Percentiles rank a stretch among this genome's conserved stretches.
Evolutionary conservation across 2,113 vertebrate species (phyloP).

Genomic region (Antigone vipio): DNA sequence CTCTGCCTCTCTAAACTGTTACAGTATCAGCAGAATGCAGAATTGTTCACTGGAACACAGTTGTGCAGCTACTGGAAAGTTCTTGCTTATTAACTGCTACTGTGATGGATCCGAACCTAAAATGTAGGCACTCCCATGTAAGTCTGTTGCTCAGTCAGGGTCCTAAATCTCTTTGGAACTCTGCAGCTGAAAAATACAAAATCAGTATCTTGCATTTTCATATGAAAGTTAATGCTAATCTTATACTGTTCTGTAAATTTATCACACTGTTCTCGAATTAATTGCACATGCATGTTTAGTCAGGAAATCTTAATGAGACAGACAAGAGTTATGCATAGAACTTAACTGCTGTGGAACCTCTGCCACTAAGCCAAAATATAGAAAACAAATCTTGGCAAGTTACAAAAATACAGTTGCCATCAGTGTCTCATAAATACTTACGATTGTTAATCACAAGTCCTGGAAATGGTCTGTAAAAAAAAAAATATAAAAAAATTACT

Average conservation of each 20-base stretch:
- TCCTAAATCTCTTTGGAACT: background rate
- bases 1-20: background rate
- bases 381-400: background rate
- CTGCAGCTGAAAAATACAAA: background rate
- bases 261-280: background rate
- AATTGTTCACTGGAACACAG: background rate
- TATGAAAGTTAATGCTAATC: background rate
- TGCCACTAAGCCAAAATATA: background rate
- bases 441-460: constrained; percentile 69
- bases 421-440: constrained; percentile 53
- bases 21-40: background rate
- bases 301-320: background rate
- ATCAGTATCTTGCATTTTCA: background rate
- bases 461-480: constrained; percentile 61
- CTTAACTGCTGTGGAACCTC: background rate
- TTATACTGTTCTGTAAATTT: background rate
- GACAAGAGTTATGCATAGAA: background rate
- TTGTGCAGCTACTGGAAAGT: background rate
- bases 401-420: background rate
- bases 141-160: background rate
- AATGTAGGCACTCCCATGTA: background rate
- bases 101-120: background rate
- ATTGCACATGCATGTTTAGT: background rate
- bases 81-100: background rate
- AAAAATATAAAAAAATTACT: background rate